Base-by-base conservation (phyloP, 2,113 vertebrate genomes). In the Suncus etruscus region DNA sequence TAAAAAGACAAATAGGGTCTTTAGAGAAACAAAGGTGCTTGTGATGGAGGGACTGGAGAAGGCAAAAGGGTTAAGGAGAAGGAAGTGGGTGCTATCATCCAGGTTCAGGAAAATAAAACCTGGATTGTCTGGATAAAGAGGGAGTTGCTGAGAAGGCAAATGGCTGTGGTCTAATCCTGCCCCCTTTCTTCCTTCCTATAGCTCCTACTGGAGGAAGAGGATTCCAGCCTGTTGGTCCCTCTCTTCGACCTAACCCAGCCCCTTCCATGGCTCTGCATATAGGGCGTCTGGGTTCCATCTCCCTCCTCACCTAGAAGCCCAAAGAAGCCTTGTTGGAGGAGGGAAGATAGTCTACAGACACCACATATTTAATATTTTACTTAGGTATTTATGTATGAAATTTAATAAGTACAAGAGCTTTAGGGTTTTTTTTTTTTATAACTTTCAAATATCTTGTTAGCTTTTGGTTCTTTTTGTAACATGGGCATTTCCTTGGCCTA, bases 241-340 rank as follows among this genome's bases (percentile, higher is more conserved):
- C 93, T 69, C 91, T 91, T 27, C 70, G 74, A 29, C 93, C 96
- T 68, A 88, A 68, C 78, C 51, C 93, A 83, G 73, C 92, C 73
- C 79, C 96, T 11, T 95, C 96, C 0, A n/a, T 97, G 68, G 95
- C 96, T 80, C 77, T 97, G 74, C 96, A 92, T 78, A 95, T 96
- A 54, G 91, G 95, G 9, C 93, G 20, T n/a, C 76, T 95, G 54
- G 95, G 94, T 6, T 97, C 95, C 54, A 91, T 96, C 83, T 96
- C 96, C 78, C 91, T 96, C 61, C 95, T 96, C 50, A 96, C 93
- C 85, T 95, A 93, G 69, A 88, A 89, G 31, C 65, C 47, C 77
- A 86, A 87, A 91, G 89, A 92, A 39, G 15, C 72, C 54, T 86
- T 4, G 0, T 10, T 58, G 31, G 84, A 27, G 68, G 51, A 68